phyloP scores from a whole-genome alignment of 2,113 vertebrate genomes.

The Gadus macrocephalus region DNA sequence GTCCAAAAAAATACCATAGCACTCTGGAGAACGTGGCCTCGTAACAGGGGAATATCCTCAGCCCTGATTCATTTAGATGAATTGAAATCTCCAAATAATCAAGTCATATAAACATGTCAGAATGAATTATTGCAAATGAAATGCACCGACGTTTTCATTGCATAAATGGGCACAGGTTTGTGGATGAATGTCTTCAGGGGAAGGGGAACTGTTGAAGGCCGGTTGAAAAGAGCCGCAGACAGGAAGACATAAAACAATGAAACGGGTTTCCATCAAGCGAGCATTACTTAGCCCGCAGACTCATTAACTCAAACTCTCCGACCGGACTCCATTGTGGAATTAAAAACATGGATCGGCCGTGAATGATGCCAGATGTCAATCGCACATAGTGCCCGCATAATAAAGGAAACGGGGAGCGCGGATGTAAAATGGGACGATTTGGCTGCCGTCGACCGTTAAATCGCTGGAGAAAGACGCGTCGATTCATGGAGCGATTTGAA shows the following conservation, averaged over 20 bases:
- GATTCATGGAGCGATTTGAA: no score
- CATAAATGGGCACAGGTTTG: no score
- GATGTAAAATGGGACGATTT: slow-evolving; percentile 16
- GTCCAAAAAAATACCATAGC: no score
- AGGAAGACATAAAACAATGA: slow-evolving; percentile 38
- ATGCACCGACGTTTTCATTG: neutral
- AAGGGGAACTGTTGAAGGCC: no score
- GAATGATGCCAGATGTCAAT: slow-evolving; percentile 25
- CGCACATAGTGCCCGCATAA: slow-evolving; percentile 8
- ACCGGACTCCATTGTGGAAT: slow-evolving; percentile 38
- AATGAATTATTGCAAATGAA: neutral
- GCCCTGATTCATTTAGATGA: neutral
- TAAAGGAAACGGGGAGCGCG: slow-evolving; percentile 7
- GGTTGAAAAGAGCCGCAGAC: neutral
- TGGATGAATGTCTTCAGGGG: no score
- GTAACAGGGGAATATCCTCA: no score
- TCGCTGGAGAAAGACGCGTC: neutral
- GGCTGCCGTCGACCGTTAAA: slow-evolving; percentile 1
- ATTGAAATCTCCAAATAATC: neutral
- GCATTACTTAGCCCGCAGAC: slow-evolving; percentile 33
- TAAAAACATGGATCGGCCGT: slow-evolving; percentile 46
- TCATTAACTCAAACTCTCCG: slow-evolving; percentile 34
- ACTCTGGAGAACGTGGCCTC: no score
- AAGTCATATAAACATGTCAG: neutral
- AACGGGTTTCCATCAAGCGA: slow-evolving; percentile 13